Conservation (phyloP, 2,113 vertebrate species). For the Syngnathoides biaculeatus region DNA sequence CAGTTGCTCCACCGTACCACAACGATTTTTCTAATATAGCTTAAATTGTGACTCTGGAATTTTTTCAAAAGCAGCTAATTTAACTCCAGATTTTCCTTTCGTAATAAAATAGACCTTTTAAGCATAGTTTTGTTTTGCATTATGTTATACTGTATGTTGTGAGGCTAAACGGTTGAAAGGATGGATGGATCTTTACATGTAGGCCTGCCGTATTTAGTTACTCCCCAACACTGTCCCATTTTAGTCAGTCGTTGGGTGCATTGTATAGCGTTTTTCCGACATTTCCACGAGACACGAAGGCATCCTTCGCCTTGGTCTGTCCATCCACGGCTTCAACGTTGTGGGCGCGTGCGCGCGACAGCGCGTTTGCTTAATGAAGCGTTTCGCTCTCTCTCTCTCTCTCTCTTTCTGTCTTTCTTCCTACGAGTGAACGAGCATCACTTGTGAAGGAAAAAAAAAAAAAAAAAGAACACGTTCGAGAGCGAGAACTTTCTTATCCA, state of each 20-base stretch:
- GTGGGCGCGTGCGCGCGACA: conserved; percentile 28
- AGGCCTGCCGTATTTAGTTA: no score
- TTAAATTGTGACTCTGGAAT: no score
- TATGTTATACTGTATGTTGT: no score
- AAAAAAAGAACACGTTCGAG: conserved; percentile 28
- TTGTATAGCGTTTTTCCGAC: conserved; percentile 7
- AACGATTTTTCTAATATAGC: no score
- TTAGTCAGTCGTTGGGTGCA: background rate
- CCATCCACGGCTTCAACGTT: conserved; percentile 53
- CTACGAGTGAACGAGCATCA: conserved; percentile 61
- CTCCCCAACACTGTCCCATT: no score
- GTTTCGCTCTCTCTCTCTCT: conserved; percentile 57
- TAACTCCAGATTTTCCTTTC: no score
- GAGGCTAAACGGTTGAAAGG: no score
- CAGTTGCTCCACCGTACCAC: no score
- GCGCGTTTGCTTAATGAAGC: conserved; percentile 36
- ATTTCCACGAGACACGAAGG: conserved; percentile 38
- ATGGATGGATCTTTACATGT: no score
- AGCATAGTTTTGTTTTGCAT: no score
- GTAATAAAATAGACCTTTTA: no score
- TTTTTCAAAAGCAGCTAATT: no score
- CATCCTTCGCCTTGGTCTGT: conserved; percentile 52
- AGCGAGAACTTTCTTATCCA: conserved; percentile 33
- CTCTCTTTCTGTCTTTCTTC: conserved; percentile 59
- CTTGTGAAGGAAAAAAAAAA: conserved; percentile 39